Evolutionary conservation across 2,113 vertebrate species (phyloP).

Genomic region (Limnothrissa miodon): DNA sequence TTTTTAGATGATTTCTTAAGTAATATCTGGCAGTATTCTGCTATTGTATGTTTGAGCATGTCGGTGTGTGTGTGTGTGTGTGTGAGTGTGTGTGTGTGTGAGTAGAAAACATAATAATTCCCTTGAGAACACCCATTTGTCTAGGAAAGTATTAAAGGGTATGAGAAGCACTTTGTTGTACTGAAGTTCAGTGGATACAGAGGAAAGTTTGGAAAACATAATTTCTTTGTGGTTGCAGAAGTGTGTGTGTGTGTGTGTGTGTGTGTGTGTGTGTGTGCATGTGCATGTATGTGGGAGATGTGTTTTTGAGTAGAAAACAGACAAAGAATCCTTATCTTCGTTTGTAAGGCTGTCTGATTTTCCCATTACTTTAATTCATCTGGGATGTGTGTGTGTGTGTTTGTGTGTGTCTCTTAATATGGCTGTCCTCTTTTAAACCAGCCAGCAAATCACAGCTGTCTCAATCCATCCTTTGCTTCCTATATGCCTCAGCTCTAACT

Average conservation of each 20-base stretch:
- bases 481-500: constrained; percentile 40
- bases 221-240: neutral
- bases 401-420: neutral
- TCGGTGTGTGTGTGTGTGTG: constrained; percentile 14
- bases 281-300: constrained; percentile 45
- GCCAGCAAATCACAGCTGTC: neutral
- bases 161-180: neutral
- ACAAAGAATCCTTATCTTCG: constrained; percentile 63
- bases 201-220: neutral
- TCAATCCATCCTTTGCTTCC: neutral
- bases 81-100: neutral
- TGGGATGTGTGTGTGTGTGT: neutral
- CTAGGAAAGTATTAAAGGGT: neutral
- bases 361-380: neutral
- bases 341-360: constrained; percentile 41
- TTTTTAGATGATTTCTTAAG: neutral
- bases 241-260: neutral
- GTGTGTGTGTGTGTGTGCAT: too few relatives aligned
- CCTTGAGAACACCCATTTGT: neutral
- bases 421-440: neutral
- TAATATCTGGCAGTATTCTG: neutral
- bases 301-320: constrained; percentile 50
- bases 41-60: neutral
- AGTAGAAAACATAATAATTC: neutral
- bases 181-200: neutral